Evolutionary conservation across 2,888 invertebrate species (phyloP).

Genomic region (Lithophane semibrunnea): DNA sequence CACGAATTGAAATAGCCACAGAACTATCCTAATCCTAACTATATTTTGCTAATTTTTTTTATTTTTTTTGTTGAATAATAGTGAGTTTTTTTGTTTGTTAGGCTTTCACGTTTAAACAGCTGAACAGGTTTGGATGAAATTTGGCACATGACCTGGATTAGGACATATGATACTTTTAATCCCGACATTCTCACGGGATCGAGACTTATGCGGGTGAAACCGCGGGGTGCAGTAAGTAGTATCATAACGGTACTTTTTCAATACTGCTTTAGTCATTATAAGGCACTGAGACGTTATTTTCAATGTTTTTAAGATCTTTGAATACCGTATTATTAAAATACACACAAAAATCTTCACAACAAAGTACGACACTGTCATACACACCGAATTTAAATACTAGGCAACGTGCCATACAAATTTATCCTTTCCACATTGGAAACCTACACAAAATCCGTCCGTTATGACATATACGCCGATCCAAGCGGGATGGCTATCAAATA

Average conservation of each 20-base stretch:
- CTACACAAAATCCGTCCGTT: slow-evolving; percentile 41
- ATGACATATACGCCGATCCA: slow-evolving; percentile 41
- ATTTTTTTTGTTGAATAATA: no score
- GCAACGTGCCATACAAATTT: slow-evolving; percentile 13
- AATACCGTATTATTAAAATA: not conserved
- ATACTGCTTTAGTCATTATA: not conserved
- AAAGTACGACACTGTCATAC: not conserved
- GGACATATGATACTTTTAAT: no score
- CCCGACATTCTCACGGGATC: no score
- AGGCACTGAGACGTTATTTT: not conserved
- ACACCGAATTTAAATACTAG: not conserved
- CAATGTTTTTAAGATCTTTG: not conserved
- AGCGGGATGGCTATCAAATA: slow-evolving; percentile 68
- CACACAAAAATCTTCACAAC: not conserved
- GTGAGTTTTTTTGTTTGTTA: no score
- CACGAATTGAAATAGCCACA: not conserved
- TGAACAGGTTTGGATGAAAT: no score
- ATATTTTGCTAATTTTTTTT: no score
- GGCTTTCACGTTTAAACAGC: no score
- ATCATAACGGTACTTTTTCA: not conserved
- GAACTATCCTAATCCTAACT: not conserved
- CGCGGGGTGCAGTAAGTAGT: not conserved
- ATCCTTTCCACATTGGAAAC: slow-evolving; percentile 34
- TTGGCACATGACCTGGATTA: no score
- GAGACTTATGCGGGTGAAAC: no score